These are phyloP conservation scores for Diprion similis DNA, from an alignment of 1,140 invertebrate genomes.

Conservation along the genomic window DNA sequence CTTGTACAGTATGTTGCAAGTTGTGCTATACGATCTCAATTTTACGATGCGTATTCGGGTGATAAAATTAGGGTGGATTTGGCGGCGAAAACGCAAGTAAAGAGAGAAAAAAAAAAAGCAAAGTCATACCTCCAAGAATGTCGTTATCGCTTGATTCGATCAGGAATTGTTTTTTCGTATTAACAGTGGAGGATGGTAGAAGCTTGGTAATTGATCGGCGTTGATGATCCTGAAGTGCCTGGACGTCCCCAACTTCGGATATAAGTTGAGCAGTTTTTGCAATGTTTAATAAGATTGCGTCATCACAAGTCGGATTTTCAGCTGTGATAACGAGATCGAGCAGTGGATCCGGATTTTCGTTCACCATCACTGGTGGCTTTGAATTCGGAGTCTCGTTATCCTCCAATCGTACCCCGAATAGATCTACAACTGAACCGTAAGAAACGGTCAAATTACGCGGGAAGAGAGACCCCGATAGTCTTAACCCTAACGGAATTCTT, in stretches of 20 bases:
- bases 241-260: slow-evolving; percentile 15
- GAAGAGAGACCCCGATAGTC: background rate
- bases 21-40: background rate
- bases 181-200: background rate
- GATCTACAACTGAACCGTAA: slow-evolving; percentile 8
- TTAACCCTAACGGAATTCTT: background rate
- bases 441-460: background rate
- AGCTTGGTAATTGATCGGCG: slow-evolving; percentile 41
- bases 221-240: slow-evolving; percentile 42
- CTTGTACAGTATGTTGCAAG: no score
- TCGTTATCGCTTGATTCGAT: slow-evolving; percentile 73
- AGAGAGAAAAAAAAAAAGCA: slow-evolving; percentile 21
- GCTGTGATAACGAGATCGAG: slow-evolving; percentile 57
- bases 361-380: background rate
- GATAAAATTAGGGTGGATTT: background rate
- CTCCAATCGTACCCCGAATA: background rate
- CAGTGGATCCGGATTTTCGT: slow-evolving; percentile 46
- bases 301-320: slow-evolving; percentile 50
- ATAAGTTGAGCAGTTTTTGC: slow-evolving; percentile 41
- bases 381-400: slow-evolving; percentile 1
- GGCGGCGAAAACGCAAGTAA: background rate
- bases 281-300: slow-evolving; percentile 48
- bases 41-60: background rate
- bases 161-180: slow-evolving; percentile 46
- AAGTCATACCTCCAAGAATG: slow-evolving; percentile 59